A percentile compares a stretch with the other conserved stretches of the same genome.
Evolutionary conservation across 2,888 invertebrate genomes (phyloP).

Genomic region (Chesias legatella): DNA sequence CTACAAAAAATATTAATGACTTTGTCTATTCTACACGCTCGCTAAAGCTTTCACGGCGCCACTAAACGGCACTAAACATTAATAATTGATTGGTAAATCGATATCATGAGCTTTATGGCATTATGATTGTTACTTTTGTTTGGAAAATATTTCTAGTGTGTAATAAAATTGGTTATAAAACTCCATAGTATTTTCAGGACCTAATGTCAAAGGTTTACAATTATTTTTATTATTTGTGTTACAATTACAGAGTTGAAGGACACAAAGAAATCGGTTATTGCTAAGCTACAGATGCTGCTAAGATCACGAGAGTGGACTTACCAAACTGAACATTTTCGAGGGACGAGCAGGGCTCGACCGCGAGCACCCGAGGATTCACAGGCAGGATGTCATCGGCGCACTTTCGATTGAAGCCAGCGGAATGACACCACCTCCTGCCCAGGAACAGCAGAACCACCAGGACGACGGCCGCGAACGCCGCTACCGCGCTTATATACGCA

Average conservation of each 20-base stretch:
- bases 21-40: constrained; percentile 38
- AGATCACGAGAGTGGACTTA: constrained; percentile 38
- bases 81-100: constrained; percentile 31
- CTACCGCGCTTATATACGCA: constrained; percentile 92
- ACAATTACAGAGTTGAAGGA: constrained; percentile 2
- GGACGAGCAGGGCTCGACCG: constrained; percentile 45
- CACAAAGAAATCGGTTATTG: constrained; percentile 7
- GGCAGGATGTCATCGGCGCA: constrained; percentile 67
- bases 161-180: background rate
- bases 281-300: background rate
- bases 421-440: constrained; percentile 84
- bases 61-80: constrained; percentile 24
- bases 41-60: constrained; percentile 33
- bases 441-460: constrained; percentile 93
- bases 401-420: constrained; percentile 60
- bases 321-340: constrained; percentile 71
- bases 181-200: constrained; percentile 1
- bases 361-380: constrained; percentile 61
- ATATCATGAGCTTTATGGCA: constrained; percentile 5
- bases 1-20: constrained; percentile 37
- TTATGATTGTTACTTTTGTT: background rate
- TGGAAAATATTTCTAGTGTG: no score
- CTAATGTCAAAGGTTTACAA: background rate
- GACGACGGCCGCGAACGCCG: constrained; percentile 89
- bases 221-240: background rate